Conservation (phyloP, 2,888 invertebrate species). For the Agrotis exclamationis region DNA sequence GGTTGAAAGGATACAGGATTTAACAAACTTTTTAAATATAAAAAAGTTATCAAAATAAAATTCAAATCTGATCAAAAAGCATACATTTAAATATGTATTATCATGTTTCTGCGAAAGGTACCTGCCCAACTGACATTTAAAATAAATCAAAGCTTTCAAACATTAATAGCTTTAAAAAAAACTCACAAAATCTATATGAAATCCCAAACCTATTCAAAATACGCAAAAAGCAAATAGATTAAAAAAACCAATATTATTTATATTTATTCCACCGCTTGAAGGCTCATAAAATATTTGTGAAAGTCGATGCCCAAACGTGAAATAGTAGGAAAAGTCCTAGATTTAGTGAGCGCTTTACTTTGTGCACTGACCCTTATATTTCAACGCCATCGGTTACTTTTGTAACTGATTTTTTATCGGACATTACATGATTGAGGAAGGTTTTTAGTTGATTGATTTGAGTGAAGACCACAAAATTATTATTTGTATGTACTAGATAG, state of each 20-base stretch:
- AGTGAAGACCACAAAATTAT: too few species aligned
- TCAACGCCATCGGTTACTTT: constrained; percentile 14
- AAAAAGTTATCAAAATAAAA: too few species aligned
- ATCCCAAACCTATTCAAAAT: neutral
- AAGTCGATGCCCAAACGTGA: constrained; percentile 28
- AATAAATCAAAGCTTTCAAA: neutral
- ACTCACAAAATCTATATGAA: neutral
- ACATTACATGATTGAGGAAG: neutral
- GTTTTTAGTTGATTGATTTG: neutral
- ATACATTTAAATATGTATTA: neutral
- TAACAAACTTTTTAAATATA: too few species aligned
- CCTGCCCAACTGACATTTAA: neutral
- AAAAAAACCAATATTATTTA: constrained; percentile 21
- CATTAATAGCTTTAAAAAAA: too few species aligned
- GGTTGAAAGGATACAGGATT: too few species aligned
- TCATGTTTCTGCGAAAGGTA: neutral
- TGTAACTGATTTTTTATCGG: constrained; percentile 11
- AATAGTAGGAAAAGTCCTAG: constrained; percentile 33
- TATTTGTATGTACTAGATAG: too few species aligned
- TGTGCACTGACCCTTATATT: constrained; percentile 23
- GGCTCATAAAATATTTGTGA: constrained; percentile 47
- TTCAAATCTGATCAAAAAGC: neutral
- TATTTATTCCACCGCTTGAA: constrained; percentile 20
- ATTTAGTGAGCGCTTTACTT: constrained; percentile 36
- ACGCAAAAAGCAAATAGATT: neutral